Evolutionary conservation across 2,113 vertebrate species (phyloP).

Genomic region (Grammomys surdaster): DNA sequence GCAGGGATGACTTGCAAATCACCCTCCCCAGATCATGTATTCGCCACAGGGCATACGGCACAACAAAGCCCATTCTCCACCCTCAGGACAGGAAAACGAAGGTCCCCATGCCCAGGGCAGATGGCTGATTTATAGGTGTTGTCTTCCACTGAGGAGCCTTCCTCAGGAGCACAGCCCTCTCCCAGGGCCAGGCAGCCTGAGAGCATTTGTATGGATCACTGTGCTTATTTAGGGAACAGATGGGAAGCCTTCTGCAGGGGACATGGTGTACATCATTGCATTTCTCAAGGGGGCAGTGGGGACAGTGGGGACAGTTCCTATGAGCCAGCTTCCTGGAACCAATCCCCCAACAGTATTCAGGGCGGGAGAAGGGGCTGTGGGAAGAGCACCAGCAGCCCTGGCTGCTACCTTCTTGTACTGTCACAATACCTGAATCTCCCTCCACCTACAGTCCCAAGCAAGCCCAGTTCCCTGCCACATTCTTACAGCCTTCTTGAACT

Average conservation of each 20-base stretch:
- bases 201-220: constrained; percentile 20
- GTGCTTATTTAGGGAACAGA: constrained; percentile 57
- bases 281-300: constrained; percentile 55
- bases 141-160: background rate
- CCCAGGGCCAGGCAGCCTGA: background rate
- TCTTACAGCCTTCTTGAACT: too few species aligned
- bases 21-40: constrained; percentile 52
- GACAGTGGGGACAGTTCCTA: constrained; percentile 49
- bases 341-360: background rate
- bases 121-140: constrained; percentile 29
- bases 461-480: background rate
- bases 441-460: too few species aligned
- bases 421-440: background rate
- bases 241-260: constrained; percentile 72
- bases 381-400: background rate
- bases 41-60: constrained; percentile 39
- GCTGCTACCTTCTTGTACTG: background rate
- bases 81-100: constrained; percentile 62
- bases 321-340: constrained; percentile 40
- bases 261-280: background rate
- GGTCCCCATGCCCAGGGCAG: constrained; percentile 2
- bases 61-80: constrained; percentile 51
- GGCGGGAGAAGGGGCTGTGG: background rate
- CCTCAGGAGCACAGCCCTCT: background rate
- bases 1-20: constrained; percentile 3